phyloP scores from a whole-genome alignment of 2,797 vertebrate genomes.

The Arnoldichthys spilopterus region DNA sequence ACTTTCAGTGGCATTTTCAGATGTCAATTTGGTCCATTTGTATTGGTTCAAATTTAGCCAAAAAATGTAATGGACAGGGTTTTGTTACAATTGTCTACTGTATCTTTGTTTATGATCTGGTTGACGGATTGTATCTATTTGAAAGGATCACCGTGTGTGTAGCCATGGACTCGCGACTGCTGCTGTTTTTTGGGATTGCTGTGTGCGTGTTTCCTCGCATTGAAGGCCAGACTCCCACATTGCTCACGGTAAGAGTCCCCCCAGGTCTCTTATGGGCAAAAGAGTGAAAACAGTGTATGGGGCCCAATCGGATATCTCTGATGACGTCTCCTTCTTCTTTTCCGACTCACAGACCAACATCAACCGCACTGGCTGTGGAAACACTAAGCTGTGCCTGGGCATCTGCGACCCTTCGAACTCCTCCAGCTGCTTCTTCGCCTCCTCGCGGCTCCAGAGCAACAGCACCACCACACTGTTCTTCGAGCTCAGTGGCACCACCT shows the following conservation, averaged over 20 bases:
- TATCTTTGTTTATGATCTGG: too few species aligned
- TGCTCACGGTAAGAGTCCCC: not conserved
- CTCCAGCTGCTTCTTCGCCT: not conserved
- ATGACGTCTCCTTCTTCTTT: not conserved
- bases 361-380: not conserved
- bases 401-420: not conserved
- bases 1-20: too few species aligned
- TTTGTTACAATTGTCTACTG: too few species aligned
- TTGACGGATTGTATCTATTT: not conserved
- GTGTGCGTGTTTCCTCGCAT: slow-evolving; percentile 12
- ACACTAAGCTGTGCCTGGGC: not conserved
- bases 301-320: too few species aligned
- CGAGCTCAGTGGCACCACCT: not conserved
- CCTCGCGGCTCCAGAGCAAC: not conserved
- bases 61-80: too few species aligned
- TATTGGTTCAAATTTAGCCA: too few species aligned
- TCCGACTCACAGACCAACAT: not conserved
- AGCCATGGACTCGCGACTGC: slow-evolving; percentile 6
- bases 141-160: not conserved
- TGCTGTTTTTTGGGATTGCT: not conserved
- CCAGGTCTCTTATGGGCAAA: not conserved
- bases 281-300: not conserved
- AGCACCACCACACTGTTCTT: not conserved
- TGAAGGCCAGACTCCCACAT: not conserved
- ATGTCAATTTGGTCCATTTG: too few species aligned